phyloP scores from a whole-genome alignment of 2,113 vertebrate species.

The Bufo gargarizans region DNA sequence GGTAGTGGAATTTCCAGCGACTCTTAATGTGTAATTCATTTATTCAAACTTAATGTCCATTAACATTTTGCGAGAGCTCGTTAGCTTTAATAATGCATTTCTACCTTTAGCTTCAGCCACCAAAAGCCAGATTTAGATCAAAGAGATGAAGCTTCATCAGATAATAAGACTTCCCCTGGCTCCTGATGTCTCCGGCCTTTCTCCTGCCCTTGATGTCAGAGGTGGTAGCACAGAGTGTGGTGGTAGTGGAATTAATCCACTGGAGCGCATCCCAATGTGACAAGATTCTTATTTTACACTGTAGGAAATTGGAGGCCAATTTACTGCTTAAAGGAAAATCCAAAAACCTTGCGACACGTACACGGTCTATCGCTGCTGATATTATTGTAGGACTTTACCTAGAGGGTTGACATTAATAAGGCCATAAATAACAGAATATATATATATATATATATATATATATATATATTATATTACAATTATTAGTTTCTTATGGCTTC shows the following conservation, averaged over 20 bases:
- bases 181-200: constrained; percentile 44
- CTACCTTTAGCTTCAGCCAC: constrained; percentile 68
- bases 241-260: constrained; percentile 52
- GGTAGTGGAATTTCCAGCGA: constrained; percentile 73
- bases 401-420: background rate
- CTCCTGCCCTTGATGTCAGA: constrained; percentile 45
- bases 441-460: too few relatives aligned
- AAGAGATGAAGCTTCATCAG: constrained; percentile 50
- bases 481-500: background rate
- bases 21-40: constrained; percentile 82
- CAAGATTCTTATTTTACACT: constrained; percentile 14
- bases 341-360: background rate
- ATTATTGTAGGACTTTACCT: background rate
- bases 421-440: background rate
- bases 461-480: background rate
- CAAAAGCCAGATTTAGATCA: constrained; percentile 71
- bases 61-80: constrained; percentile 80
- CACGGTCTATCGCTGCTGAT: too few relatives aligned
- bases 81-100: constrained; percentile 84
- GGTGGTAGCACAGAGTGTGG: constrained; percentile 25
- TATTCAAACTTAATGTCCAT: constrained; percentile 83
- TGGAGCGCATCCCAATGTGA: constrained; percentile 30
- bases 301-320: background rate
- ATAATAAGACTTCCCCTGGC: constrained; percentile 51
- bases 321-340: constrained; percentile 17